Evolutionary conservation across 1,140 invertebrate genomes (phyloP).

Genomic region (Ceratina japonica): DNA sequence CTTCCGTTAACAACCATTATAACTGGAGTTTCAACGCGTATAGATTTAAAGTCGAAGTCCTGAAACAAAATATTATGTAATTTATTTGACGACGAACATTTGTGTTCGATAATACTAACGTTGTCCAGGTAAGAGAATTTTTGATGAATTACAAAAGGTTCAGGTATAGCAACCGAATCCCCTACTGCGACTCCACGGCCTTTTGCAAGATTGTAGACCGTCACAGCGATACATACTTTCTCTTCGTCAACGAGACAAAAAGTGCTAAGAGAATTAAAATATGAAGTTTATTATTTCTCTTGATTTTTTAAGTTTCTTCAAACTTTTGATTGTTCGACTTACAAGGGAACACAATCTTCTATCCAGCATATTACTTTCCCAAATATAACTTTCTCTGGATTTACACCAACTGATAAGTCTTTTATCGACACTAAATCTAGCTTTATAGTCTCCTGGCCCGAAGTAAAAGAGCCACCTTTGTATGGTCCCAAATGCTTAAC

Average conservation of each 20-base stretch:
- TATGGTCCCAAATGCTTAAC: slow-evolving; percentile 83
- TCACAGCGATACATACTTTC: slow-evolving; percentile 86
- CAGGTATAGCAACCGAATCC: slow-evolving; percentile 89
- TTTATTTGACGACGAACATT: slow-evolving; percentile 12
- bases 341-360: slow-evolving; percentile 88
- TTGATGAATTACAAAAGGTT: slow-evolving; percentile 85
- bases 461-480: slow-evolving; percentile 81
- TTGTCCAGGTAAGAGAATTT: slow-evolving; percentile 82
- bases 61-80: slow-evolving; percentile 74
- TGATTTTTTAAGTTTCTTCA: background rate
- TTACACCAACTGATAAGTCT: slow-evolving; percentile 81
- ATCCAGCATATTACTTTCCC: slow-evolving; percentile 91
- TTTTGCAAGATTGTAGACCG: slow-evolving; percentile 90
- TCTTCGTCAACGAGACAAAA: slow-evolving; percentile 90
- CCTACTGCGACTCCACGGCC: slow-evolving; percentile 91
- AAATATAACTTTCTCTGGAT: slow-evolving; percentile 85
- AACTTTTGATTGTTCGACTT: slow-evolving; percentile 72
- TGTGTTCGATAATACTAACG: slow-evolving; percentile 77
- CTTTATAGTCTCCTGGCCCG: slow-evolving; percentile 79
- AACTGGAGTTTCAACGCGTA: slow-evolving; percentile 88
- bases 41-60: slow-evolving; percentile 86
- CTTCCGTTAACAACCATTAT: slow-evolving; percentile 88
- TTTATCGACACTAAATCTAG: slow-evolving; percentile 79
- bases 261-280: slow-evolving; percentile 81
- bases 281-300: slow-evolving; percentile 16